Evolutionary conservation across 2,113 vertebrate species (phyloP), one percentile per base, ranked within the genome.

Genomic region (Ramphastos sulfuratus): DNA sequence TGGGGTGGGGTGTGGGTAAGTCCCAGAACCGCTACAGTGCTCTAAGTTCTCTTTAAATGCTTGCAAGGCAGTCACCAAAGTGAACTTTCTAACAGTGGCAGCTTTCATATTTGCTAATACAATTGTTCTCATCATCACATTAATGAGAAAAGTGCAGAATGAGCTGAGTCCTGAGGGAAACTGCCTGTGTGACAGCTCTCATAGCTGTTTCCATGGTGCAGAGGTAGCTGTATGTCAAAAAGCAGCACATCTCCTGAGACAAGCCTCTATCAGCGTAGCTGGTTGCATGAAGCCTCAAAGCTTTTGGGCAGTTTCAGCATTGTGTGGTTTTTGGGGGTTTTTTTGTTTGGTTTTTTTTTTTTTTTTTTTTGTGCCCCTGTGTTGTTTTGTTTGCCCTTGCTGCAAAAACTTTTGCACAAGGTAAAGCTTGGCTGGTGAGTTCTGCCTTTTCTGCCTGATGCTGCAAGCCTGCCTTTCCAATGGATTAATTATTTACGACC

Each of bases 401-500:
- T 75, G 21, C 14, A 64, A 39, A 91, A 87, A 67, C 50, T 39
- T 58, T 93, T 93, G 58, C 95, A 66, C 17, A 50, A 58, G 90
- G 74, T 93, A 37, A 86, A 94, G 70, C 70, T 91, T 88, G 77
- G 60, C 58, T 66, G 75, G 35, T 31, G 78, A 75, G 65, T 31
- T 77, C 63, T 94, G 75, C 58, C 21, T 94, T 91, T 94, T 94
- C 78, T 88, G 54, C 20, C 90, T 78, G 85, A 63, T 75, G 35
- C 81, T 75, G 35, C 81, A 65, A 95, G 81, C 67, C 7, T 39
- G 87, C 94, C 96, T 96, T 95, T 95, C 90, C 95, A 60, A 50
- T 63, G 88, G 85, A 77, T 96, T 95, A 93, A 96, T 97, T 96
- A 95, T 96, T 97, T 97, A 95, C 77, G 70, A 64, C 33, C 81